These are phyloP conservation scores for Neodiprion fabricii DNA, from an alignment of 1,140 invertebrate species.

Conservation along the genomic window DNA sequence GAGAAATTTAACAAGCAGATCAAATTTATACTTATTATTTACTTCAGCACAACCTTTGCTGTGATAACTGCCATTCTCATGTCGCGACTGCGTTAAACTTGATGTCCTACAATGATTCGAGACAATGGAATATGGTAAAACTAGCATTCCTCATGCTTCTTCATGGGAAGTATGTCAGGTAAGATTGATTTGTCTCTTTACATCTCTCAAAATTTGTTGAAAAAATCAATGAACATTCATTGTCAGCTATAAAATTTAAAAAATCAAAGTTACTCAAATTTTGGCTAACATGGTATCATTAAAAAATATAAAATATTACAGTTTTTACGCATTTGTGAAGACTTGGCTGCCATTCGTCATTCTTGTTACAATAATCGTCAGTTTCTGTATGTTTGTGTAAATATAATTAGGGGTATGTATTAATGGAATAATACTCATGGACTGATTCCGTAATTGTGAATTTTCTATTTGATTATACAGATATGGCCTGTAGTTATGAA, in stretches of 20 bases:
- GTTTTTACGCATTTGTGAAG: constrained; percentile 78
- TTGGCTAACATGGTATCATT: constrained; percentile 16
- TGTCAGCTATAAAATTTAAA: constrained; percentile 20
- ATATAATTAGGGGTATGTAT: background rate
- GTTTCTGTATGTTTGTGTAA: constrained; percentile 30
- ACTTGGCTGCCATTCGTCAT: constrained; percentile 88
- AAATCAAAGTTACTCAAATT: constrained; percentile 23
- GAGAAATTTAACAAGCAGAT: too few species aligned
- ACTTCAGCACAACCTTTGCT: constrained; percentile 90
- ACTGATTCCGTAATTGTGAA: background rate
- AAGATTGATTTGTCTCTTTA: constrained; percentile 38
- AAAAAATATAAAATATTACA: constrained; percentile 59
- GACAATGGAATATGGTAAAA: constrained; percentile 93
- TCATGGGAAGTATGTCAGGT: constrained; percentile 86
- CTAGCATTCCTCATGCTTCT: constrained; percentile 81
- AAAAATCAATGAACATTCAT: constrained; percentile 14
- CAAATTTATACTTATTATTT: constrained; percentile 7
- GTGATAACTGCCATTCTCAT: constrained; percentile 99
- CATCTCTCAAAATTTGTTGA: constrained; percentile 8
- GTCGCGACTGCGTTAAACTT: constrained; percentile 93
- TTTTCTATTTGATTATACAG: constrained; percentile 12
- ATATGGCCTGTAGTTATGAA: too few species aligned
- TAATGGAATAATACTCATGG: background rate
- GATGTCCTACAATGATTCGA: constrained; percentile 85
- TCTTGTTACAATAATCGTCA: constrained; percentile 58